Evolutionary conservation across 2,888 invertebrate genomes (phyloP).

Genomic region (Agrotis exclamationis): DNA sequence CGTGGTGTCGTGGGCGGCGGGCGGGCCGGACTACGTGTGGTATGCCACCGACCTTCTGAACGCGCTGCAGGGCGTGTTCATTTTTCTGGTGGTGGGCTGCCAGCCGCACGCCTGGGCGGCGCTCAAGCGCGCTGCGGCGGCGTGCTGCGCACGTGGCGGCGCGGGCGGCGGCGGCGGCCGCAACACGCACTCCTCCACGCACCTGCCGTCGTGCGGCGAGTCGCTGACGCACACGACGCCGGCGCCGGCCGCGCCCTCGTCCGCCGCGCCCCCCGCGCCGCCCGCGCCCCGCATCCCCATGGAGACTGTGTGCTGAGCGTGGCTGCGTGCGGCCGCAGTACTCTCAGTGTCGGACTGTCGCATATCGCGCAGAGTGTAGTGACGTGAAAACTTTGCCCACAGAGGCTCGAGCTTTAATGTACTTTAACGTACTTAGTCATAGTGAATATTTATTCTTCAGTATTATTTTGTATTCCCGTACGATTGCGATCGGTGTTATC

Average conservation of each 20-base stretch:
- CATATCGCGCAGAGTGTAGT: slow-evolving; percentile 32
- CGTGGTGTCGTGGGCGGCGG: slow-evolving; percentile 95
- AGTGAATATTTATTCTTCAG: slow-evolving; percentile 84
- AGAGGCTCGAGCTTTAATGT: slow-evolving; percentile 68
- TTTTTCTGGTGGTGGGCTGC: slow-evolving; percentile 97
- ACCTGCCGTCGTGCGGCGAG: slow-evolving; percentile 95
- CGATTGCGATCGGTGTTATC: slow-evolving; percentile 74
- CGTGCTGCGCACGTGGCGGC: slow-evolving; percentile 90
- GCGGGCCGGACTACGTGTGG: slow-evolving; percentile 95
- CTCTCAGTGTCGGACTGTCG: slow-evolving; percentile 4
- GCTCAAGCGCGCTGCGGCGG: slow-evolving; percentile 79
- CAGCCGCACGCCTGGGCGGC: slow-evolving; percentile 94
- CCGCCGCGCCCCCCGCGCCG: slow-evolving; percentile 81
- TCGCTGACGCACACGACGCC: slow-evolving; percentile 93
- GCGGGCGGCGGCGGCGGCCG: slow-evolving; percentile 80
- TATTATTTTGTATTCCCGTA: slow-evolving; percentile 86
- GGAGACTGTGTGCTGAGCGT: slow-evolving; percentile 92
- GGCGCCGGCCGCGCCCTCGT: slow-evolving; percentile 91
- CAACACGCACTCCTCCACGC: slow-evolving; percentile 94
- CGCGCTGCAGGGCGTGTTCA: slow-evolving; percentile 96
- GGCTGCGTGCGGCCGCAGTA: not conserved
- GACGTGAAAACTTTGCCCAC: slow-evolving; percentile 44
- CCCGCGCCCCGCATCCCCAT: slow-evolving; percentile 88
- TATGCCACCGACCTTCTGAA: slow-evolving; percentile 96
- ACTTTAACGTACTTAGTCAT: slow-evolving; percentile 68